phyloP scores from a whole-genome alignment of 1,140 invertebrate species.

The Coenobita brevimanus region DNA sequence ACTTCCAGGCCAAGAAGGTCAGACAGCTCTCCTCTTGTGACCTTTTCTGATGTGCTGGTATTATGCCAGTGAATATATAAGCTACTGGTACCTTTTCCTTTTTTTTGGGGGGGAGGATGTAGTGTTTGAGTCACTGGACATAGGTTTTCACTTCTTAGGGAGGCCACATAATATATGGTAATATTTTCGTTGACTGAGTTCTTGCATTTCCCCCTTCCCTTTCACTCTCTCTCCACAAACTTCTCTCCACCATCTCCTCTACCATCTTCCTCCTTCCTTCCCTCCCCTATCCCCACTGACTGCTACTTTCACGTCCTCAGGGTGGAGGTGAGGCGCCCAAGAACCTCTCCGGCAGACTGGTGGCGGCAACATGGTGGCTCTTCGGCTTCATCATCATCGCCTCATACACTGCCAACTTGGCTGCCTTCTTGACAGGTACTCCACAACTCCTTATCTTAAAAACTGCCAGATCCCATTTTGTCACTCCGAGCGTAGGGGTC shows the following conservation, averaged over 20 bases:
- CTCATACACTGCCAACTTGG: slow-evolving; percentile 98
- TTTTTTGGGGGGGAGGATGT: no score
- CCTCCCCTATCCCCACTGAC: not conserved
- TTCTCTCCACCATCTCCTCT: not conserved
- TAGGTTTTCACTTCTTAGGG: no score
- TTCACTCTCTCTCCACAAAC: not conserved
- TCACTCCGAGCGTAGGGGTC: no score
- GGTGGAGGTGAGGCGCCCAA: slow-evolving; percentile 97
- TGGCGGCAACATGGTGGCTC: slow-evolving; percentile 98
- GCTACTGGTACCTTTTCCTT: no score
- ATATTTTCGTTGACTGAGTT: not conserved
- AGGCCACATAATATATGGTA: no score
- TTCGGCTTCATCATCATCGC: slow-evolving; percentile 98
- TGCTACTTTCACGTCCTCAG: slow-evolving; percentile 70
- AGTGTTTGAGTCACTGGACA: no score
- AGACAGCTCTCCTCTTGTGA: no score
- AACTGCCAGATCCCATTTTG: no score
- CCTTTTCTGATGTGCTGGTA: no score
- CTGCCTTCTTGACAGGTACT: slow-evolving; percentile 79
- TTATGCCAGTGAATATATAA: no score
- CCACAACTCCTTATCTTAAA: no score
- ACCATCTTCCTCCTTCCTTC: not conserved
- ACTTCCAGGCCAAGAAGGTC: no score
- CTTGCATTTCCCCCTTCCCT: not conserved
- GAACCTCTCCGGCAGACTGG: slow-evolving; percentile 91